Evolutionary conservation across 2,888 invertebrate species (phyloP), one percentile per base, ranked within the genome.

Genomic region (Drosophila pseudotalamancana): DNA sequence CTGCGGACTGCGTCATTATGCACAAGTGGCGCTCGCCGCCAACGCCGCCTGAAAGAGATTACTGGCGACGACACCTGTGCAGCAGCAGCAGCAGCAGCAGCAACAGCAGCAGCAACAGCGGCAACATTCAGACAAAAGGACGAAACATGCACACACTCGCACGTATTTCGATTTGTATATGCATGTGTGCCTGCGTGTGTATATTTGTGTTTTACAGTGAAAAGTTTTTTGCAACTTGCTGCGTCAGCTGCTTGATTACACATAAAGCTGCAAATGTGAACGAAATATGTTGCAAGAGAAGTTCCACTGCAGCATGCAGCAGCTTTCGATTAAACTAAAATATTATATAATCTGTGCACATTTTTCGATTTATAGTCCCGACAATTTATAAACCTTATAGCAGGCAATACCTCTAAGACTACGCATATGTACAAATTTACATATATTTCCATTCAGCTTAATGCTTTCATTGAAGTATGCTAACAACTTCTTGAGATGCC

Each of bases 221-320:
- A 83, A 79, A 80, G 43, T 71, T 65, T 69, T 72, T 78, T 79
- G 77, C 83, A 77, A 79, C 67, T 82, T 68, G 74, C 88, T 72
- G 66, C 73, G 86, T 83, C 83, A 83, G 88, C 86, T 83, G 88
- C 83, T 87, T 87, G 87, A 82, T 82, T 82, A 81, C 81, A 87
- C 85, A 84, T 37, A 62, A 35, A 56, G 50, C 65, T 72, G 42
- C 72, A 61, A 78, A 56, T 71, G 53, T 43, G 31, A 65, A 35
- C 31, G 32, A 34, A 37, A 55, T 35, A 54, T n/a, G 72, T 8
- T 39, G 75, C 5, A 23, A 27, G n/a, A 55, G 34, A 51, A 64
- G 51, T 69, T 70, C n/a, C n/a, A n/a, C 27, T 9, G 42, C 19
- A 14, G 14, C 6, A 9, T 23, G 18, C 32, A 3, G 11, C 14